These are phyloP conservation scores for Gopherus evgoodei DNA, from an alignment of 2,113 vertebrate genomes.

Conservation along the genomic window DNA sequence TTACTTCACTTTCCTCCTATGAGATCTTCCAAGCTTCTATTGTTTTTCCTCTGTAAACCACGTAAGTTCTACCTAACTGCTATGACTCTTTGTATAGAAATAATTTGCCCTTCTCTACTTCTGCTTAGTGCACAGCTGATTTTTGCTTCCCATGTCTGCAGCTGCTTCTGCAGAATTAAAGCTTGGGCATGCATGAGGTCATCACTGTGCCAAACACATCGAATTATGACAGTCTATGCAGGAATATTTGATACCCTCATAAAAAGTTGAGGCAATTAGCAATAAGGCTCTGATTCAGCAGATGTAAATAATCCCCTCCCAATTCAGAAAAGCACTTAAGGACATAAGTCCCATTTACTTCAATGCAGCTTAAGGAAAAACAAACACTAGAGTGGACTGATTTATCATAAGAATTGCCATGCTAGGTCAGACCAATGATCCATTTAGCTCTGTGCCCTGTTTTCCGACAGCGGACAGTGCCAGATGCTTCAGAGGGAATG, in stretches of 20 bases:
- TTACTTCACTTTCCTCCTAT: conserved; percentile 6
- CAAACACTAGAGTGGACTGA: neutral
- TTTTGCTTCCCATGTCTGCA: neutral
- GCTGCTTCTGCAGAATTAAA: neutral
- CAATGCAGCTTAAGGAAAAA: neutral
- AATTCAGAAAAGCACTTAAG: neutral
- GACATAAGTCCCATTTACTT: neutral
- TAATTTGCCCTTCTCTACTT: neutral
- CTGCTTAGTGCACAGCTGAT: neutral
- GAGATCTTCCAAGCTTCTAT: neutral
- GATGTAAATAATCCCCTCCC: neutral
- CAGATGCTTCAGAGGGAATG: neutral
- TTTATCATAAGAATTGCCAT: neutral
- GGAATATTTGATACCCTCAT: neutral
- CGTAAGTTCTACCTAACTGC: neutral
- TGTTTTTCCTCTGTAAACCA: neutral
- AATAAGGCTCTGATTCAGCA: neutral
- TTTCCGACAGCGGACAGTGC: neutral
- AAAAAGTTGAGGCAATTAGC: neutral
- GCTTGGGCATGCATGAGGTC: neutral
- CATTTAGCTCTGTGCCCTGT: neutral
- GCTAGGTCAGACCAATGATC: neutral
- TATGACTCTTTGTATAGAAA: neutral
- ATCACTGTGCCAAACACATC: neutral
- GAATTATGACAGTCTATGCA: neutral